Conservation (phyloP, 2,113 vertebrate species). For the Thinocorus orbignyianus region DNA sequence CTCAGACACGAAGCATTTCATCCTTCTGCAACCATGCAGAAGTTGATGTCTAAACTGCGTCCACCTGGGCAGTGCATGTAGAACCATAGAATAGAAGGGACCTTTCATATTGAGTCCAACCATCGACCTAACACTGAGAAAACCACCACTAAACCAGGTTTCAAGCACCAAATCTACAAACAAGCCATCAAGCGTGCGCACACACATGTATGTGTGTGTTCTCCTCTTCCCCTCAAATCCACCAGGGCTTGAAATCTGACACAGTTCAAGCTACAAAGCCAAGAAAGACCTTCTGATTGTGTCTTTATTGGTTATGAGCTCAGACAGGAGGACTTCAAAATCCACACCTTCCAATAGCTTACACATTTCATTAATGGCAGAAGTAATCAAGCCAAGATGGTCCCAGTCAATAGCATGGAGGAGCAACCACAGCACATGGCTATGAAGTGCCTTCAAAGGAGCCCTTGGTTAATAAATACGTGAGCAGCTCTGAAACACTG, state of each 20-base stretch:
- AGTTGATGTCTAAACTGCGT: no score
- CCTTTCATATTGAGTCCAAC: no score
- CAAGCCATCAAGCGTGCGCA: no score
- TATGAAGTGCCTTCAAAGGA: neutral
- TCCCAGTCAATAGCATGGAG: no score
- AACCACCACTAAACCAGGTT: no score
- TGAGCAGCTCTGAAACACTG: neutral
- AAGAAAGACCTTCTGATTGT: no score
- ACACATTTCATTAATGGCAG: neutral
- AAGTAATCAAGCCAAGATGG: neutral
- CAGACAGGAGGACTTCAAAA: neutral
- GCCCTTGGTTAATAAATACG: neutral
- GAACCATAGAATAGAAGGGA: no score
- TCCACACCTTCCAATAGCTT: neutral
- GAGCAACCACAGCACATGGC: neutral
- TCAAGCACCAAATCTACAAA: neutral
- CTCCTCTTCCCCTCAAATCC: no score
- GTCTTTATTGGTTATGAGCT: neutral
- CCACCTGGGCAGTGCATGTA: no score
- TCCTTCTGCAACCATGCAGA: no score
- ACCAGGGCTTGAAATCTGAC: neutral
- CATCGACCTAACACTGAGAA: no score
- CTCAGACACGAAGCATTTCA: no score
- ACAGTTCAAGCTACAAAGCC: neutral
- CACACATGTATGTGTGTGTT: fast-evolving